Conservation (phyloP, 2,888 invertebrate species). For the Halictus ligatus region DNA sequence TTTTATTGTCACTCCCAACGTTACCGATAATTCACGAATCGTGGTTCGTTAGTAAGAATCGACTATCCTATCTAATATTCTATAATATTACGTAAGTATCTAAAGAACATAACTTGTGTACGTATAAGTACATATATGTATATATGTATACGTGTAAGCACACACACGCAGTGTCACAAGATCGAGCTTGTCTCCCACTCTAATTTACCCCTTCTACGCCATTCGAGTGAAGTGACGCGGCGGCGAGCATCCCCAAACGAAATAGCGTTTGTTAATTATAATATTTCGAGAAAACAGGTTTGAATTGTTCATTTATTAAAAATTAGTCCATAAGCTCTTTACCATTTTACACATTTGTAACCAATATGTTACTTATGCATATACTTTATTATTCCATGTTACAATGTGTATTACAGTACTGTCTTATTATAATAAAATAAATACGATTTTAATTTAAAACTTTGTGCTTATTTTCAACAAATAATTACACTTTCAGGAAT, state of each 20-base stretch:
- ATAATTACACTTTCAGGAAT: conserved; percentile 15
- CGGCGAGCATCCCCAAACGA: not conserved
- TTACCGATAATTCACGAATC: not conserved
- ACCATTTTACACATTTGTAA: not conserved
- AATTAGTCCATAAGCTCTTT: not conserved
- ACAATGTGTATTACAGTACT: not conserved
- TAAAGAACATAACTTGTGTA: too few species aligned
- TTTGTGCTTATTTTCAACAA: not conserved
- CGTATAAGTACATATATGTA: not conserved
- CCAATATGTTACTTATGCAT: not conserved
- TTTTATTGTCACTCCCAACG: not conserved
- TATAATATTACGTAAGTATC: too few species aligned
- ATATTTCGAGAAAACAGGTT: not conserved
- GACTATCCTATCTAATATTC: not conserved
- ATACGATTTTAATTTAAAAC: not conserved
- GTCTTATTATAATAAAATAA: not conserved
- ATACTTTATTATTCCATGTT: not conserved
- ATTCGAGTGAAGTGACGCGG: too few species aligned
- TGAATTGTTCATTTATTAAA: not conserved
- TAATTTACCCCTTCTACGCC: too few species aligned
- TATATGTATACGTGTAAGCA: not conserved
- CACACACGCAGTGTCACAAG: not conserved
- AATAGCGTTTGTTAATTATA: not conserved
- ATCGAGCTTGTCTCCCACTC: too few species aligned
- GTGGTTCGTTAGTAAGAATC: not conserved